phyloP scores from a whole-genome alignment of 2,888 invertebrate genomes.

The Nomada lathburiana region DNA sequence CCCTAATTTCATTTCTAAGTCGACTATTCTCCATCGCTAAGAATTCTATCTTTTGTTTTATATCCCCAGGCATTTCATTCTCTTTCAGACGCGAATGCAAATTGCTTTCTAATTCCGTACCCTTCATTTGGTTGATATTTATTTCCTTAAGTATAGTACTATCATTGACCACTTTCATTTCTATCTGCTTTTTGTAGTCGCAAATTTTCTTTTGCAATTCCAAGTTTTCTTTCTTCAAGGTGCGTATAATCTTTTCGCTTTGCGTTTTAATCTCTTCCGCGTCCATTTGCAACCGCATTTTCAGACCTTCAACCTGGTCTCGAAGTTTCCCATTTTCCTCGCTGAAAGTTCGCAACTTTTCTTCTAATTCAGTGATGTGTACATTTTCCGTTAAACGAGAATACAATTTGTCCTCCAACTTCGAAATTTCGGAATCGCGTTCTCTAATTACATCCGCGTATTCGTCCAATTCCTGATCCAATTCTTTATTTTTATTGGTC shows the following conservation, averaged over 20 bases:
- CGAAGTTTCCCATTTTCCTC: constrained; percentile 60
- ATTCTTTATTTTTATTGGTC: constrained; percentile 82
- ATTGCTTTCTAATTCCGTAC: constrained; percentile 67
- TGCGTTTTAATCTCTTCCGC: constrained; percentile 16
- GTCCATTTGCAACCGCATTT: constrained; percentile 13
- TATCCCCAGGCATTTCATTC: constrained; percentile 27
- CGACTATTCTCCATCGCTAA: constrained; percentile 75
- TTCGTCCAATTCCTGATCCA: constrained; percentile 85
- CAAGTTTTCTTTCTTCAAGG: constrained; percentile 63
- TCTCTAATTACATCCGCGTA: constrained; percentile 59
- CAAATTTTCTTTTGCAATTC: constrained; percentile 63
- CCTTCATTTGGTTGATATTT: constrained; percentile 66
- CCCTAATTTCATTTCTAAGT: neutral
- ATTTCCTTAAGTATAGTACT: constrained; percentile 32
- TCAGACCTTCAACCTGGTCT: neutral
- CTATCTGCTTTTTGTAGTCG: constrained; percentile 63
- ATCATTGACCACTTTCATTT: constrained; percentile 8
- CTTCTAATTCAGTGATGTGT: constrained; percentile 30
- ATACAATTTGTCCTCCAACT: constrained; percentile 56
- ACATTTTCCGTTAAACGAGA: constrained; percentile 37
- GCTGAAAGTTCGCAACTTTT: constrained; percentile 80
- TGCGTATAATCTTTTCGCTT: constrained; percentile 26
- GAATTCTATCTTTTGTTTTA: constrained; percentile 74
- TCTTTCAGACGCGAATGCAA: constrained; percentile 10
- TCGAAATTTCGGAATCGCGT: constrained; percentile 57